phyloP scores from a whole-genome alignment of 2,888 invertebrate genomes.

The Agrochola litura region DNA sequence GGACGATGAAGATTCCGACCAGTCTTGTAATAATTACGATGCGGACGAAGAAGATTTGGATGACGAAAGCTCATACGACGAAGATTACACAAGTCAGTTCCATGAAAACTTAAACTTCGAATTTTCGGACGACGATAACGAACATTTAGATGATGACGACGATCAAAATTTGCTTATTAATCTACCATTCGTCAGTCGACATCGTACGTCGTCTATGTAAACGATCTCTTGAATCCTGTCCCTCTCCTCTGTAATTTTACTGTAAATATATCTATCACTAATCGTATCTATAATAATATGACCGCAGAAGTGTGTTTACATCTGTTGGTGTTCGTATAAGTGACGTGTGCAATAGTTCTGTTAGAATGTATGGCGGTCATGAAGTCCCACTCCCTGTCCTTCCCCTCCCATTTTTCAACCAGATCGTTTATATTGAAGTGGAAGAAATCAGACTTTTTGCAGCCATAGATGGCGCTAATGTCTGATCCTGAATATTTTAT shows the following conservation, averaged over 20 bases:
- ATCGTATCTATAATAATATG: not conserved
- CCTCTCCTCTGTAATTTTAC: conserved; percentile 17
- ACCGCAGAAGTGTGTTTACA: conserved; percentile 7
- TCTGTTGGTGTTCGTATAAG: conserved; percentile 10
- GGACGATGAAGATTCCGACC: conserved; percentile 26
- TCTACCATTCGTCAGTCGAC: not conserved
- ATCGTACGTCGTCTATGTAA: conserved; percentile 52
- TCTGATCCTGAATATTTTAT: not conserved
- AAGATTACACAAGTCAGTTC: conserved; percentile 36
- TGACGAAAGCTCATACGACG: conserved; percentile 36
- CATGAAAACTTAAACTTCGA: conserved; percentile 42
- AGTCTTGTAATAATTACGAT: conserved; percentile 30
- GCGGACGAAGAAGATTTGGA: conserved; percentile 56
- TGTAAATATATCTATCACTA: conserved; percentile 31
- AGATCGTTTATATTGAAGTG: conserved; percentile 3
- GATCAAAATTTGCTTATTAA: conserved; percentile 1
- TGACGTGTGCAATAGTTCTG: not conserved
- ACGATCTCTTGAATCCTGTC: conserved; percentile 27
- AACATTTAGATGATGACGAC: conserved; percentile 23
- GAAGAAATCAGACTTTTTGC: not conserved
- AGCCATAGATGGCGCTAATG: not conserved
- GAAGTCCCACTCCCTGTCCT: not conserved
- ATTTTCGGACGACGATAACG: not conserved
- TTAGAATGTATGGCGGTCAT: conserved; percentile 14
- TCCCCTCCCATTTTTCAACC: not conserved